Percentiles rank a stretch among this genome's conserved stretches.
Evolutionary conservation across 1,140 invertebrate species (phyloP).

Genomic region (Cotesia vestalis): DNA sequence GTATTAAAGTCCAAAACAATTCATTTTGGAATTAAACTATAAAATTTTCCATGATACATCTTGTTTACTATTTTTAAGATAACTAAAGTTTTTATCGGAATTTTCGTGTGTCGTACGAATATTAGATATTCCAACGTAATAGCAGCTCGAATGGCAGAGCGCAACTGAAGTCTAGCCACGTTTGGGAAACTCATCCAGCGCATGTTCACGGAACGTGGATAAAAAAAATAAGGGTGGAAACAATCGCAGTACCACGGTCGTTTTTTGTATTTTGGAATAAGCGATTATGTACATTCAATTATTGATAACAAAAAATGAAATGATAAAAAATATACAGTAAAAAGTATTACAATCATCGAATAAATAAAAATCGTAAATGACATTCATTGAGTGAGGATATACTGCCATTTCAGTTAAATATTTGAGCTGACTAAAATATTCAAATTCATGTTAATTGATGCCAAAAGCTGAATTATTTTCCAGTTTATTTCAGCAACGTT

Average conservation of each 20-base stretch:
- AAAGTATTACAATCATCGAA: too few species aligned
- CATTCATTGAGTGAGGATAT: too few species aligned
- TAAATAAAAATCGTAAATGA: too few species aligned
- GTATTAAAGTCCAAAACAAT: too few species aligned
- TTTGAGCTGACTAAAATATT: background rate
- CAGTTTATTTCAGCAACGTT: too few species aligned
- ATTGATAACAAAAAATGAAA: background rate
- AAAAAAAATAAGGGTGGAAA: constrained; percentile 15
- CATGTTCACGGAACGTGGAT: constrained; percentile 29
- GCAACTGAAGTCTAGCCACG: constrained; percentile 36
- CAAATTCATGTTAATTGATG: too few species aligned
- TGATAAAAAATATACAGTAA: too few species aligned
- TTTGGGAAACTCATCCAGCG: constrained; percentile 30
- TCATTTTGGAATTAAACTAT: too few species aligned
- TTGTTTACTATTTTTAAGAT: constrained; percentile 9
- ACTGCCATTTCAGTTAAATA: too few species aligned
- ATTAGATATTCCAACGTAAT: constrained; percentile 13
- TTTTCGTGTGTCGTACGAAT: background rate
- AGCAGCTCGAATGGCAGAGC: constrained; percentile 28
- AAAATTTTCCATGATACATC: background rate
- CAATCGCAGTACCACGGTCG: background rate
- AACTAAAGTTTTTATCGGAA: constrained; percentile 5
- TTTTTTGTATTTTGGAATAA: background rate
- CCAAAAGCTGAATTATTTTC: too few species aligned
- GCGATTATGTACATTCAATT: background rate